Conservation (phyloP, 2,888 invertebrate species). For the Platerodrilus igneus region DNA sequence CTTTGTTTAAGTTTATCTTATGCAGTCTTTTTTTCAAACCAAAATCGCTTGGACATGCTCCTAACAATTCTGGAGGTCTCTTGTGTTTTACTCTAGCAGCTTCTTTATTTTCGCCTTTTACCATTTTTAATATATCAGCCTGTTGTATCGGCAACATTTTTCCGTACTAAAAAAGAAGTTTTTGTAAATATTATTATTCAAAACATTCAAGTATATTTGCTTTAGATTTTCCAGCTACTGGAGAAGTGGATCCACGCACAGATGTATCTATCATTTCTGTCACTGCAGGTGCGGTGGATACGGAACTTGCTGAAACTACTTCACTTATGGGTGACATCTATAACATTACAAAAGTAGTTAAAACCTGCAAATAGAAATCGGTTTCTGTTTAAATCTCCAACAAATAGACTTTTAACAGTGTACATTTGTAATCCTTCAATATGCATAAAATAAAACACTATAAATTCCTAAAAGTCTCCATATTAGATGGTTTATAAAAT, state of each 20-base stretch:
- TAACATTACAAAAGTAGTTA: too few relatives aligned
- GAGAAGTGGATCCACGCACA: constrained; percentile 24
- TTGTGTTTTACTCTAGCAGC: constrained; percentile 39
- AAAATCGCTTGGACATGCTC: constrained; percentile 33
- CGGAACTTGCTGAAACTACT: constrained; percentile 22
- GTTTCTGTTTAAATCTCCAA: too few relatives aligned
- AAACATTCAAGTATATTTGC: too few relatives aligned
- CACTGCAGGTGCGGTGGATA: constrained; percentile 22
- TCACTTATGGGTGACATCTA: constrained; percentile 22
- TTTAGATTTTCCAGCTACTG: too few relatives aligned
- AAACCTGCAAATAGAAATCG: too few relatives aligned
- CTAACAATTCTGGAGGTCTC: constrained; percentile 37
- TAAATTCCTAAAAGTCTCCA: too few relatives aligned
- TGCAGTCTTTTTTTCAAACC: constrained; percentile 37
- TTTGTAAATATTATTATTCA: too few relatives aligned
- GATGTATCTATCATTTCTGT: constrained; percentile 20
- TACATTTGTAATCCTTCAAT: too few relatives aligned
- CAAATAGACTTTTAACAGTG: too few relatives aligned
- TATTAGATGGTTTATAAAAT: too few relatives aligned
- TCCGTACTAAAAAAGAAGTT: neutral
- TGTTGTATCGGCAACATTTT: constrained; percentile 30
- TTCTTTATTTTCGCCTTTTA: constrained; percentile 41
- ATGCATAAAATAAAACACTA: too few relatives aligned
- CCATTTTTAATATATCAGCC: constrained; percentile 35
- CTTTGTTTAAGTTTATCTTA: constrained; percentile 34